Evolutionary conservation across 2,888 invertebrate species (phyloP).

Genomic region (Chironomus tentans): DNA sequence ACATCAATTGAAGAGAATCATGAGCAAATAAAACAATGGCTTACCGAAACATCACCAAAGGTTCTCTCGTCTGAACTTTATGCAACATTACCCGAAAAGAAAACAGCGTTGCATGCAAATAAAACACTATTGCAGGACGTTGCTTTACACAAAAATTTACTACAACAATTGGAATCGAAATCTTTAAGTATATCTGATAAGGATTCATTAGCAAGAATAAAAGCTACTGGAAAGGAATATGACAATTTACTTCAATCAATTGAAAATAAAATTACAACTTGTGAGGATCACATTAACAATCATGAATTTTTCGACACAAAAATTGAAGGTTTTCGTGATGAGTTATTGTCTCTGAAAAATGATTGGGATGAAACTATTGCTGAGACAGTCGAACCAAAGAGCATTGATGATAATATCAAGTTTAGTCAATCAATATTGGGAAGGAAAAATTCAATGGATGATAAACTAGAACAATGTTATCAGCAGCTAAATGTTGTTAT

Average conservation of each 20-base stretch:
- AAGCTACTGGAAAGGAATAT: slow-evolving; percentile 64
- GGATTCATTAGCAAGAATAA: slow-evolving; percentile 65
- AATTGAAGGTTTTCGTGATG: slow-evolving; percentile 46
- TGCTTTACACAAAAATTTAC: slow-evolving; percentile 70
- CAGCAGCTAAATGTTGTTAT: slow-evolving; percentile 60
- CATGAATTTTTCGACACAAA: slow-evolving; percentile 76
- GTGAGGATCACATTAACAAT: slow-evolving; percentile 64
- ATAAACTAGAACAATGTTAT: slow-evolving; percentile 16
- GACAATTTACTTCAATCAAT: slow-evolving; percentile 57
- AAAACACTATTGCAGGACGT: slow-evolving; percentile 78
- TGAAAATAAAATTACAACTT: slow-evolving; percentile 53
- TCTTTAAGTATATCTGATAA: slow-evolving; percentile 69
- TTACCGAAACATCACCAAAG: slow-evolving; percentile 67
- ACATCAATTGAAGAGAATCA: slow-evolving; percentile 90
- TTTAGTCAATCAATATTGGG: slow-evolving; percentile 66
- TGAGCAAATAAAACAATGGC: slow-evolving; percentile 79
- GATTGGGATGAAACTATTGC: slow-evolving; percentile 58
- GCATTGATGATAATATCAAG: slow-evolving; percentile 62
- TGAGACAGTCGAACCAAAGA: slow-evolving; percentile 68
- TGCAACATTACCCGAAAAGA: slow-evolving; percentile 79
- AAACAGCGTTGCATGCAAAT: slow-evolving; percentile 71
- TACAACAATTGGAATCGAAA: slow-evolving; percentile 76
- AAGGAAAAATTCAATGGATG: slow-evolving; percentile 63
- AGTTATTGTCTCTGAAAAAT: slow-evolving; percentile 52
- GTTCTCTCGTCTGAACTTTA: slow-evolving; percentile 63